Evolutionary conservation across 30 jellyfish, hydroid and myxozoan species (phyloP).

Genomic region (Pelagia noctiluca): DNA sequence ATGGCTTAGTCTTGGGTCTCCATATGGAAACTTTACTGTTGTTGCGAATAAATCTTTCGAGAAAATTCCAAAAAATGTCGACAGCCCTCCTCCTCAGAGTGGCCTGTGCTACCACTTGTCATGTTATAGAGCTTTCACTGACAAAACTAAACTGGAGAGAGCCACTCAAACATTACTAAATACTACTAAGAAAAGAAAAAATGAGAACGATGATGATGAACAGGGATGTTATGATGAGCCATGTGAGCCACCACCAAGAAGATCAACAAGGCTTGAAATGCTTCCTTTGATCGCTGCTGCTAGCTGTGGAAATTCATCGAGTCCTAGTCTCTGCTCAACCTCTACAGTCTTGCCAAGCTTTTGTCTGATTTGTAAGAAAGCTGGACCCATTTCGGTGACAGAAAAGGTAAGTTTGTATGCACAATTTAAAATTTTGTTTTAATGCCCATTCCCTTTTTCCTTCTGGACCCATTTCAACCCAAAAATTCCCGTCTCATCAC

Average conservation of each 20-base stretch:
- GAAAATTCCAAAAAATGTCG: slow-evolving; percentile 16
- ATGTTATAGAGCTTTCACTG: slow-evolving; percentile 5
- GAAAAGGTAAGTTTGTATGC: too few relatives aligned
- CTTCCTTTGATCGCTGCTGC: slow-evolving; percentile 20
- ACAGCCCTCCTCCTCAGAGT: too few relatives aligned
- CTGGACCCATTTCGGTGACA: too few relatives aligned
- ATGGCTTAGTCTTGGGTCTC: slow-evolving; percentile 10
- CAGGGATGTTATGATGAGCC: not conserved
- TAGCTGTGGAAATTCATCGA: too few relatives aligned
- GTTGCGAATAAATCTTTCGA: slow-evolving; percentile 5
- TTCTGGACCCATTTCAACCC: too few relatives aligned
- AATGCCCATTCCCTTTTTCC: too few relatives aligned
- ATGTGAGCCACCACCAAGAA: slow-evolving; percentile 14
- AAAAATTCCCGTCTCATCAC: too few relatives aligned
- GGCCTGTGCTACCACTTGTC: too few relatives aligned
- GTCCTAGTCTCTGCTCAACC: too few relatives aligned
- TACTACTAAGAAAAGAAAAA: not conserved
- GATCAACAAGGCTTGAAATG: slow-evolving; percentile 23
- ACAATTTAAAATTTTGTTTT: too few relatives aligned
- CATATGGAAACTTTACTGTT: slow-evolving; percentile 1
- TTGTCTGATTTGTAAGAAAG: too few relatives aligned
- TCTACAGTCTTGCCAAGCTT: too few relatives aligned
- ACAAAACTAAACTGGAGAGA: slow-evolving; percentile 15
- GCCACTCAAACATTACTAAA: slow-evolving; percentile 4
- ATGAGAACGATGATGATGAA: slow-evolving; percentile 24